A percentile compares a stretch with the other conserved stretches of the same genome.
These are phyloP conservation scores for Rapana venosa DNA, from an alignment of 2,888 invertebrate species.

Conservation along the genomic window DNA sequence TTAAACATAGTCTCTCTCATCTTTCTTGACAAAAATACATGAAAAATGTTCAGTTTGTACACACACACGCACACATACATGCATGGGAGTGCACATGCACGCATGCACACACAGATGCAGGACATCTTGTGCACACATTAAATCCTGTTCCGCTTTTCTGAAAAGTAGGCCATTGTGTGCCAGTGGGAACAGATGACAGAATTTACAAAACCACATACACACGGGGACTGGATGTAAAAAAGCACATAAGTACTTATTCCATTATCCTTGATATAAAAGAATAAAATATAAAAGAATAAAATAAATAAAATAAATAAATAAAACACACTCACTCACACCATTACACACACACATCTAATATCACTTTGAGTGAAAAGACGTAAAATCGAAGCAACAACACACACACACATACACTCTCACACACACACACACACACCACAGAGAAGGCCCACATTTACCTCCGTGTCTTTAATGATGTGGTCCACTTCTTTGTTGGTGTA, in stretches of 20 bases:
- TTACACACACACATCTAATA: background rate
- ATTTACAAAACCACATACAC: too few relatives aligned
- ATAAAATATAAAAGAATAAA: too few relatives aligned
- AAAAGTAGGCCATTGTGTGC: too few relatives aligned
- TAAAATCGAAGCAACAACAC: background rate
- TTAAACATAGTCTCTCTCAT: background rate
- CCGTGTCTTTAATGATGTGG: conserved; percentile 95
- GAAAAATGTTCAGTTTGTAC: background rate
- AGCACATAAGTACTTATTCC: too few relatives aligned
- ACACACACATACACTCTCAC: background rate
- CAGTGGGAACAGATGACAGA: too few relatives aligned
- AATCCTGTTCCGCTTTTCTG: too few relatives aligned
- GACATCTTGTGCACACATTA: background rate
- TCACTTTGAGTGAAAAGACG: too few relatives aligned
- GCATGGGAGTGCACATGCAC: too few relatives aligned
- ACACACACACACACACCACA: background rate
- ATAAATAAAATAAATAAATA: too few relatives aligned
- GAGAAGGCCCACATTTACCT: conserved; percentile 78
- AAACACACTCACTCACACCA: background rate
- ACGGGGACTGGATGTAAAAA: too few relatives aligned
- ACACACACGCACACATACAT: background rate
- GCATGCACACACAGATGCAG: conserved; percentile 16
- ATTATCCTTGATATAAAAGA: too few relatives aligned
- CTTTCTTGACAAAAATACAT: background rate
- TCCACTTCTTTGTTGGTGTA: conserved; percentile 98